A percentile compares a stretch with the other conserved stretches of the same genome.
Conservation (phyloP, 2,113 vertebrate genomes). For the Notothenia rossii region DNA sequence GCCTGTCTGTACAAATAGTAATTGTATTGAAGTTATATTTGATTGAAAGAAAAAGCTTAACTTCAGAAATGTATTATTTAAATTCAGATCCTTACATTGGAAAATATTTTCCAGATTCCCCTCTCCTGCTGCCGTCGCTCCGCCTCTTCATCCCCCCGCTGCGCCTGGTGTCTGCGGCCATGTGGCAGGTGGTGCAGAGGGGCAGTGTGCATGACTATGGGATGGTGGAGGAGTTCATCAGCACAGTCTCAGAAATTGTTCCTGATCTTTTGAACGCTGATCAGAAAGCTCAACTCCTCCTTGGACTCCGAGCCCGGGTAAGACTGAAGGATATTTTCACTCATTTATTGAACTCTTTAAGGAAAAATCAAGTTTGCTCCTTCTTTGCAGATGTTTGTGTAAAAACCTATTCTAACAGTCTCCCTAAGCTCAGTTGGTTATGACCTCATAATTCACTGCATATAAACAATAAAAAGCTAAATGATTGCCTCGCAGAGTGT, state of each 20-base stretch:
- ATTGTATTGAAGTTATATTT: background rate
- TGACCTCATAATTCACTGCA: background rate
- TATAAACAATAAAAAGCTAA: background rate
- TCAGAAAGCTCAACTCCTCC: slow-evolving; percentile 84
- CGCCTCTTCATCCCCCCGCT: slow-evolving; percentile 78
- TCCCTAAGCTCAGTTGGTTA: background rate
- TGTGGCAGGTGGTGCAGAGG: slow-evolving; percentile 80
- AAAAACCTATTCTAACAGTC: background rate
- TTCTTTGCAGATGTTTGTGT: background rate
- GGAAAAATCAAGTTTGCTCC: background rate
- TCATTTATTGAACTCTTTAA: too few species aligned
- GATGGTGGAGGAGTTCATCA: slow-evolving; percentile 82
- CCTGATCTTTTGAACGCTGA: slow-evolving; percentile 83
- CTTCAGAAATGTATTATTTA: background rate
- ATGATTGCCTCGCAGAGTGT: background rate
- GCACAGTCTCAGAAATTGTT: slow-evolving; percentile 73
- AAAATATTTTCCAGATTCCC: slow-evolving; percentile 43
- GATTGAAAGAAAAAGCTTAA: background rate
- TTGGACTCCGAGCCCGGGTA: slow-evolving; percentile 87
- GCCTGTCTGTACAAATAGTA: background rate
- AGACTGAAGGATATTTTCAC: background rate
- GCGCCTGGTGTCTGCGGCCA: slow-evolving; percentile 81
- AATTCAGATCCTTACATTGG: background rate
- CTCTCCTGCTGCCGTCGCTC: slow-evolving; percentile 72
- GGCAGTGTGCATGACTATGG: slow-evolving; percentile 79